phyloP scores from a whole-genome alignment of 2,888 invertebrate species.

The Osmoderma eremita region DNA sequence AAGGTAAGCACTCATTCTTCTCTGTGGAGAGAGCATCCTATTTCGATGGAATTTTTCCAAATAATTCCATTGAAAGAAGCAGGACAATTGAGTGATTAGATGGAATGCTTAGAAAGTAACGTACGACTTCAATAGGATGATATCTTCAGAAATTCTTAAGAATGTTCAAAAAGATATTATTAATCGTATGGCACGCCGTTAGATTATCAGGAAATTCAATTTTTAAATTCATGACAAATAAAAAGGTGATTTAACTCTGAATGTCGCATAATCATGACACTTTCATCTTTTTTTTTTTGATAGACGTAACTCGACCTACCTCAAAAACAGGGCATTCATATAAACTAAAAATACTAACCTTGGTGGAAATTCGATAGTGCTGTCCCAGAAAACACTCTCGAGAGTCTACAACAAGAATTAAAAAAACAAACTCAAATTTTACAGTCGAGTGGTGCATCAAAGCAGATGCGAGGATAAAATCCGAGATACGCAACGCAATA shows the following conservation, averaged over 20 bases:
- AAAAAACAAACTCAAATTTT: conserved; percentile 42
- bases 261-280: background rate
- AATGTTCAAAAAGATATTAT: too few relatives aligned
- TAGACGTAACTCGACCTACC: conserved; percentile 16
- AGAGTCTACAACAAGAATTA: conserved; percentile 77
- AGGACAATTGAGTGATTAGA: too few relatives aligned
- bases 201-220: too few relatives aligned
- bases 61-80: too few relatives aligned
- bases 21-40: too few relatives aligned
- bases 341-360: conserved; percentile 66
- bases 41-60: too few relatives aligned
- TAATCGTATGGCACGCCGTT: too few relatives aligned
- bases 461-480: conserved; percentile 13
- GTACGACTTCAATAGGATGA: too few relatives aligned
- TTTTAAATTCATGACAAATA: too few relatives aligned
- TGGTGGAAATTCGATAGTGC: conserved; percentile 83
- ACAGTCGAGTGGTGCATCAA: conserved; percentile 1
- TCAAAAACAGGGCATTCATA: background rate
- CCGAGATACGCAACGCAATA: conserved; percentile 13
- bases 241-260: background rate
- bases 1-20: too few relatives aligned
- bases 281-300: background rate
- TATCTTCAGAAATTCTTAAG: too few relatives aligned
- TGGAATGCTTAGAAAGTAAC: too few relatives aligned
- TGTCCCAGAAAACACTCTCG: conserved; percentile 82